These are phyloP conservation scores for Orthosia incerta DNA, from an alignment of 2,888 invertebrate genomes.

Conservation along the genomic window DNA sequence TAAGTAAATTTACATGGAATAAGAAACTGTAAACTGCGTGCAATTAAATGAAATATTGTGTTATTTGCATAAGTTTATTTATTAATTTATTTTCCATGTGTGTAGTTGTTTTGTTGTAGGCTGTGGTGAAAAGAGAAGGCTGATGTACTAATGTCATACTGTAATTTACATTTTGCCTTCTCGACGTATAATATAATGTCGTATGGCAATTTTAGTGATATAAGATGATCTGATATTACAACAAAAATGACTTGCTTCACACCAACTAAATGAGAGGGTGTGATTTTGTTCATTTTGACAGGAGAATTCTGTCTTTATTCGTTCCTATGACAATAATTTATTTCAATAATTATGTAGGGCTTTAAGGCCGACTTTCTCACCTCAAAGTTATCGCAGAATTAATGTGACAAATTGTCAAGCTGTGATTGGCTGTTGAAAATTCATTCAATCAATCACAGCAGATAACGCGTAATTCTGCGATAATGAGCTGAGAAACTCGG, in stretches of 20 bases:
- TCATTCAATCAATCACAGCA: no score
- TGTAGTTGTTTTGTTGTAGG: slow-evolving; percentile 57
- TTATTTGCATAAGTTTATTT: slow-evolving; percentile 41
- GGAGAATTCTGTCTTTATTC: neutral
- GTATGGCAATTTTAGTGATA: slow-evolving; percentile 46
- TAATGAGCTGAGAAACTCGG: no score
- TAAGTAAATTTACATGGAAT: slow-evolving; percentile 6
- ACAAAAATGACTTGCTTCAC: slow-evolving; percentile 48
- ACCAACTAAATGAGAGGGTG: slow-evolving; percentile 26
- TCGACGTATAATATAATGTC: slow-evolving; percentile 45
- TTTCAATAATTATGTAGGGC: neutral
- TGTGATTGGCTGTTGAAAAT: no score
- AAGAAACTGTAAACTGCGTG: slow-evolving; percentile 22
- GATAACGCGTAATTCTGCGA: no score
- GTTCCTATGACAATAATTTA: slow-evolving; percentile 8
- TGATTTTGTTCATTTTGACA: neutral
- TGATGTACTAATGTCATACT: slow-evolving; percentile 53
- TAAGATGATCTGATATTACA: slow-evolving; percentile 61
- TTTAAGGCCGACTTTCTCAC: no score
- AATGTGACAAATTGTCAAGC: no score
- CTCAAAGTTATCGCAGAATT: no score
- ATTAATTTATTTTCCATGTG: slow-evolving; percentile 56
- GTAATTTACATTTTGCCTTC: slow-evolving; percentile 52
- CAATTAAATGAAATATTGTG: slow-evolving; percentile 29
- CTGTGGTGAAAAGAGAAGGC: slow-evolving; percentile 65